These are phyloP conservation scores for Bombus soroeensis DNA, from an alignment of 1,140 invertebrate genomes.

Conservation along the genomic window DNA sequence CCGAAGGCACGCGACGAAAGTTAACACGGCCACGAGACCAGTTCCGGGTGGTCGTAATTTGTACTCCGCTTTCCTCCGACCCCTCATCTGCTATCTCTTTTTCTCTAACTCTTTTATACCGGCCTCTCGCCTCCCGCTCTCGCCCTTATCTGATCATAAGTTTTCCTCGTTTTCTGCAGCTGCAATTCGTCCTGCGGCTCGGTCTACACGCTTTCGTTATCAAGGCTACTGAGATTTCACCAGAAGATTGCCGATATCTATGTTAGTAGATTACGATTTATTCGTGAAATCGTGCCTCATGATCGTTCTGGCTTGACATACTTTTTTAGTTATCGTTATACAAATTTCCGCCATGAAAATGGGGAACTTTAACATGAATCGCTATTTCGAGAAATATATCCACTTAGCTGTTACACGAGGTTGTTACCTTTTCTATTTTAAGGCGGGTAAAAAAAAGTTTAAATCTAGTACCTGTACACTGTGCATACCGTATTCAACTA, in stretches of 20 bases:
- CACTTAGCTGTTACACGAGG: not conserved
- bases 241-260: conserved; percentile 55
- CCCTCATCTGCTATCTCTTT: conserved; percentile 52
- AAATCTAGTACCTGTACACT: no score
- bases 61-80: conserved; percentile 43
- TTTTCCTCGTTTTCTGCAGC: conserved; percentile 70
- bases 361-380: not conserved
- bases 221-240: conserved; percentile 55
- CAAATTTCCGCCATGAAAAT: not conserved
- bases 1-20: conserved; percentile 67
- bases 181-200: conserved; percentile 62
- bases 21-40: conserved; percentile 69
- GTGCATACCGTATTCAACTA: no score
- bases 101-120: conserved; percentile 54
- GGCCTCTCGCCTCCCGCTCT: conserved; percentile 40
- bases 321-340: not conserved
- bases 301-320: not conserved
- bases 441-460: not conserved
- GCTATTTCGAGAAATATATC: not conserved
- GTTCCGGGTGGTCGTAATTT: conserved; percentile 68
- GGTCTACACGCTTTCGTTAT: conserved; percentile 57
- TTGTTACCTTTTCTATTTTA: not conserved
- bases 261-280: conserved; percentile 51
- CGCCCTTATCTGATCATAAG: conserved; percentile 67
- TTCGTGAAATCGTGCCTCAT: not conserved